Evolutionary conservation across 2,113 vertebrate genomes (phyloP).

Genomic region (Paramormyrops kingsleyae): DNA sequence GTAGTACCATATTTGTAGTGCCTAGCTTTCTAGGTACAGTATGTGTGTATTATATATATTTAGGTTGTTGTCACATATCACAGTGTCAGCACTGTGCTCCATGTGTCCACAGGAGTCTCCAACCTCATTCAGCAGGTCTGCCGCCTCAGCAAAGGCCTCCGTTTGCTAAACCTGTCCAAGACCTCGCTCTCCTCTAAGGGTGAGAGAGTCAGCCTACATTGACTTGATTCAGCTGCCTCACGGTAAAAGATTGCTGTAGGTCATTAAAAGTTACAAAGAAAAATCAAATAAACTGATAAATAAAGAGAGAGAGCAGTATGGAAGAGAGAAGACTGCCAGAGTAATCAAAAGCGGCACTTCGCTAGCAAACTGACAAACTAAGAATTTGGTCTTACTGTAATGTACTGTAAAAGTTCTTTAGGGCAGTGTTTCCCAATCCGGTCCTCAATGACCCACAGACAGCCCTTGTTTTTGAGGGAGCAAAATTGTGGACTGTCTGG

Average conservation of each 20-base stretch:
- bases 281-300: not conserved
- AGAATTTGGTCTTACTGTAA: not conserved
- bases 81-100: not conserved
- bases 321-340: not conserved
- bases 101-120: conserved; percentile 62
- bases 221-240: not conserved
- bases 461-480: too few relatives aligned
- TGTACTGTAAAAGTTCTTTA: not conserved
- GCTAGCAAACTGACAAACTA: not conserved
- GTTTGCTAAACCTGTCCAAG: conserved; percentile 79
- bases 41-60: too few relatives aligned
- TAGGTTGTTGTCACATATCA: not conserved
- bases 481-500: too few relatives aligned
- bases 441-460: not conserved
- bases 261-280: not conserved
- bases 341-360: not conserved
- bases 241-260: not conserved
- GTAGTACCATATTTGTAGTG: not conserved
- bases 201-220: conserved; percentile 33
- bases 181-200: conserved; percentile 78
- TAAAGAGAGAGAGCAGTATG: not conserved
- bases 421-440: not conserved
- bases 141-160: conserved; percentile 76
- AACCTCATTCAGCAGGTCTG: conserved; percentile 81
- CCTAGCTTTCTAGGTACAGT: not conserved